These are phyloP conservation scores for Drosophila bifasciata DNA, from an alignment of 1,140 invertebrate genomes.

Conservation along the genomic window DNA sequence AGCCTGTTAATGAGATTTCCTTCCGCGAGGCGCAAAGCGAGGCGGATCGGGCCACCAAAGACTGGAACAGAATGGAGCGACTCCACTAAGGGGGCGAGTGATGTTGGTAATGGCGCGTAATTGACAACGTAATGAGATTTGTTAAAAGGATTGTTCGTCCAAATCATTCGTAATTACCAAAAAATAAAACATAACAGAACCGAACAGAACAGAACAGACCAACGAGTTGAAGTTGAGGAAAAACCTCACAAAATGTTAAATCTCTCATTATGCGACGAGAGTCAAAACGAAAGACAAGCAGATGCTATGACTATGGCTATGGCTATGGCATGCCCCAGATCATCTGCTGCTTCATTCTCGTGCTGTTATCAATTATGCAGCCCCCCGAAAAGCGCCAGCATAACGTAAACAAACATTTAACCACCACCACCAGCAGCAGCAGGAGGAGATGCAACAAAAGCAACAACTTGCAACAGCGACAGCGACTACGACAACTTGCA, in stretches of 20 bases:
- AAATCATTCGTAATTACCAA: constrained; percentile 66
- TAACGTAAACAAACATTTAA: constrained; percentile 76
- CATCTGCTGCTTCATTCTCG: constrained; percentile 12
- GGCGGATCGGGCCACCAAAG: no score
- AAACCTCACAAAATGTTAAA: constrained; percentile 4
- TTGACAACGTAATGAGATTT: constrained; percentile 80
- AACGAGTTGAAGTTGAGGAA: not conserved
- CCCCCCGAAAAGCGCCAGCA: constrained; percentile 59
- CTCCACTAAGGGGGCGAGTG: not conserved
- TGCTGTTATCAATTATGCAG: constrained; percentile 74
- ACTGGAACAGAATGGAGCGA: constrained; percentile 12
- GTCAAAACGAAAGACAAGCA: no score
- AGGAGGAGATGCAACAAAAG: no score
- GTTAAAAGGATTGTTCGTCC: constrained; percentile 73
- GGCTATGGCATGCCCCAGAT: not conserved
- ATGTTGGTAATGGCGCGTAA: constrained; percentile 63
- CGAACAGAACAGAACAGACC: not conserved
- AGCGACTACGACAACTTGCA: constrained; percentile 27
- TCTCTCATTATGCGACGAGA: no score
- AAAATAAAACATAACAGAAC: constrained; percentile 22
- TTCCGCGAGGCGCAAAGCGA: constrained; percentile 13
- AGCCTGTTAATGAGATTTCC: constrained; percentile 79
- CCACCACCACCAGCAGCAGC: no score
- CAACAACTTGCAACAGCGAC: constrained; percentile 11
- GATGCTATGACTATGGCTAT: no score